phyloP scores from a whole-genome alignment of 2,797 vertebrate genomes.

The Channallabes apus region DNA sequence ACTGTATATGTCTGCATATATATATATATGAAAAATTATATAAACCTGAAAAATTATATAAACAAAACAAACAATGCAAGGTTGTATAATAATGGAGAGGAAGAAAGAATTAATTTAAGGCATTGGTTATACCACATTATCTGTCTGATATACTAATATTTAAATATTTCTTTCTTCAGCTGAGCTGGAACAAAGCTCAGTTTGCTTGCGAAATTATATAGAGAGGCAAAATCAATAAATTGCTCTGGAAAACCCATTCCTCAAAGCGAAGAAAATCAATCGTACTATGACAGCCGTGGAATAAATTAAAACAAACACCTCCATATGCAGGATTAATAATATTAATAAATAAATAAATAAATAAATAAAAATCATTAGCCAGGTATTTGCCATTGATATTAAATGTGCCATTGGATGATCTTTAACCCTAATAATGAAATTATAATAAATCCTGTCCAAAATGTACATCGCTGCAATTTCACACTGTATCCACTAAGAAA shows the following conservation, averaged over 20 bases:
- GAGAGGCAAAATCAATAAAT: not conserved
- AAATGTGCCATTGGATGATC: not conserved
- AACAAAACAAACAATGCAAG: not conserved
- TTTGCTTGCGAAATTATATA: not conserved
- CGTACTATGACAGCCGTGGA: no score
- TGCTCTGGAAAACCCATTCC: not conserved
- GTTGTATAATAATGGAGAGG: not conserved
- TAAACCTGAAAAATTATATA: no score
- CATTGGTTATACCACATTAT: not conserved
- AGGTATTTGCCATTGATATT: not conserved
- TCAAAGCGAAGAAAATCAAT: not conserved
- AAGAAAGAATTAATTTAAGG: not conserved
- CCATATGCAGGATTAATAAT: no score
- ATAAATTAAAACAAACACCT: no score
- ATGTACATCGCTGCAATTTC: not conserved
- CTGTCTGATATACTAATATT: not conserved
- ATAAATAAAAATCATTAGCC: not conserved
- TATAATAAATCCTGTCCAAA: not conserved
- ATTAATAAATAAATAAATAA: no score
- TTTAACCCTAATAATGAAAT: not conserved
- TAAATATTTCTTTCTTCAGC: constrained; percentile 9
- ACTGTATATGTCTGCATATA: no score
- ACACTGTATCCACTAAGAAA: not conserved
- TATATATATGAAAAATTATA: no score
- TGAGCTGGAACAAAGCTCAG: not conserved